Evolutionary conservation across 2,888 invertebrate species (phyloP), one percentile per base, ranked within the genome.

Genomic region (Rotaria macrura): DNA sequence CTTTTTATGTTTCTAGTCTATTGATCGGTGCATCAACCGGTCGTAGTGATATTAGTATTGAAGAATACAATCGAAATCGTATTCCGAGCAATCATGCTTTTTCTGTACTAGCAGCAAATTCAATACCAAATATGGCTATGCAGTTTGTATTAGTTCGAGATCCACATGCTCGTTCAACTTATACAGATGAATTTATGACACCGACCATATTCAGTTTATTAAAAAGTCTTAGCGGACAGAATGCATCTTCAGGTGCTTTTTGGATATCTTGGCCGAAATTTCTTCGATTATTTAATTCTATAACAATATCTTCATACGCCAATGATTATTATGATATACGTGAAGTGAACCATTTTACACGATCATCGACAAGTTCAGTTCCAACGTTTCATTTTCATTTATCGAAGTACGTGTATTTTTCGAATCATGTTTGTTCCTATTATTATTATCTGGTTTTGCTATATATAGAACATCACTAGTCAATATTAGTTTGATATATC

Each of bases 1-100:
- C 20, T 23, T 23, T 4, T 23, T 23, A 9, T 23, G 6, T 52
- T 52, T 52, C 23, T 52, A 52, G 52, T 52, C 10, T 52, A 23
- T 52, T 52, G 7, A 52, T 52, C 7, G 52, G 98, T 23, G 97
- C 97, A 84, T 96, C 96, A 87, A 99, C 98, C 91, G 98, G 98
- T 2, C 96, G 97, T 17, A 74, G 34, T 10, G 84, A 86, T 38
- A 43, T 86, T 34, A 20, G 20, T 52, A 79, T 43, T 84, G 86
- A 86, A 29, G 96, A 96, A 52, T 49, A 79, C 43, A 17, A 40
- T 25, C 40, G 10, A 12, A 43, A 25, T 43, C 4, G 10, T n/a
- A 79, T 79, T 79, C 43, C 40, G 9, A 65, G 29, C 38, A 72
- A 74, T 74, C 86, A 86, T 85, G 86, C 86, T 38, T 86, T 85